Evolutionary conservation across 2,888 invertebrate species (phyloP), one percentile per base, ranked within the genome.

Genomic region (Acleris emargana): DNA sequence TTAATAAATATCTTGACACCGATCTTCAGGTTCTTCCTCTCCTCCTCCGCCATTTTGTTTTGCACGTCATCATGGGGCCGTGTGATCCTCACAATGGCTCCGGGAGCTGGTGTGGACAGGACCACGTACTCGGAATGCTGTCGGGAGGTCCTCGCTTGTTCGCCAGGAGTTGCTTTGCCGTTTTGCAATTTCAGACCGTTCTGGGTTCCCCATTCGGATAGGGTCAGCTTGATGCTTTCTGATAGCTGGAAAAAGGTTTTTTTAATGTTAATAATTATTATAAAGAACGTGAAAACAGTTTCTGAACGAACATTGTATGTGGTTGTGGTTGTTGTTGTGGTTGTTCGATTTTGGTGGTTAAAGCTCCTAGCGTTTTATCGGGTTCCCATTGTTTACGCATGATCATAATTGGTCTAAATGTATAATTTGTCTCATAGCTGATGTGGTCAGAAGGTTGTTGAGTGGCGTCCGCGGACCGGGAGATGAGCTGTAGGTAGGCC

Each of bases 1-100:
- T 96, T 96, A 16, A 98, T 91, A 83, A 98, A 98, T 73, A 98
- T 94, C 89, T 98, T 98, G 1, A 97, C 96, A 47, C 97, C 97
- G 73, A 97, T 95, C 88, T 97, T 97, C 43, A 97, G 90, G 74
- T 97, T 96, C 74, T 95, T 94, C 51, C 96, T 90, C 71, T 96
- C 95, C 69, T 96, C 94, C 73, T 95, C 95, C 0, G 93, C 93
- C 82, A 96, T 94, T 79, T 95, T 95, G 69, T 90, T 91, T 55
- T 93, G 88, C 0, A 95, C 89, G 74, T 96, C 95, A 79, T 94
- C 94, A 59, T 93, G 93, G 0, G 93, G 93, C 70, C 95, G 89
- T 47, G 93, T 93, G 61, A 95, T 91, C 67, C 91, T 87, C 28
- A 94, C 79, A 0, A 93, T 89, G 0, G 87, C 84, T 61, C 89